Base-by-base conservation (phyloP, 2,797 vertebrate genomes). In the Periparus ater region DNA sequence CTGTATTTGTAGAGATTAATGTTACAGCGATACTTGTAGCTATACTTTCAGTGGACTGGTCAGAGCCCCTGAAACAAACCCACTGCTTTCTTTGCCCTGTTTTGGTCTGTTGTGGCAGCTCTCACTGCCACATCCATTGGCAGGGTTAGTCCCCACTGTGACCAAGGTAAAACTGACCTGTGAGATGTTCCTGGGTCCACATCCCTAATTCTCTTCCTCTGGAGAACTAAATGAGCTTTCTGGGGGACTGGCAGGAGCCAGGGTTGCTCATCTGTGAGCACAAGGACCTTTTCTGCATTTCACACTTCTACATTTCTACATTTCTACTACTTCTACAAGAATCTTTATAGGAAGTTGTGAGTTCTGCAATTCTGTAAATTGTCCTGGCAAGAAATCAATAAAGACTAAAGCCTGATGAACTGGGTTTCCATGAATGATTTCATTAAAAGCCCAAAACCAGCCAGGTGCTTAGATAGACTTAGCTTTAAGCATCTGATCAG, bases 371-470 rank as follows among this genome's bases (percentile, higher is more conserved):
- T 93, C 82, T 84, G 76, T 95, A 91, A 91, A 91, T 94, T 93
- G 40, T 63, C 58, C 44, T 84, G 81, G 71, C 42, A 85, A 89
- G 71, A 91, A 95, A 96, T 97, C 94, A 92, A 92, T 96, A 50
- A 68, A 66, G 25, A 53, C 85, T 80, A 77, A 93, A 92, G 26
- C 53, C 44, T 88, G 65, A 93, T 84, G 48, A 95, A 93, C 80
- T 62, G 77, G 18, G 22, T 88, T 91, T 79, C 72, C 67, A 75
- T 54, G 73, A 60, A 18, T 30, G 27, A 66, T 95, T 96, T 91
- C 27, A 83, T 77, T 84, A 89, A 36, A 74, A 26, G 8, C 36
- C 20, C 44, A 47, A 71, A 26, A 85, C 81, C 79, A 92, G 34
- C 32, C 62, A 90, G 75, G 21, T 85, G 58, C 54, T 90, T 86